phyloP scores from a whole-genome alignment of 2,888 invertebrate species.

The Sphecodes monilicornis region DNA sequence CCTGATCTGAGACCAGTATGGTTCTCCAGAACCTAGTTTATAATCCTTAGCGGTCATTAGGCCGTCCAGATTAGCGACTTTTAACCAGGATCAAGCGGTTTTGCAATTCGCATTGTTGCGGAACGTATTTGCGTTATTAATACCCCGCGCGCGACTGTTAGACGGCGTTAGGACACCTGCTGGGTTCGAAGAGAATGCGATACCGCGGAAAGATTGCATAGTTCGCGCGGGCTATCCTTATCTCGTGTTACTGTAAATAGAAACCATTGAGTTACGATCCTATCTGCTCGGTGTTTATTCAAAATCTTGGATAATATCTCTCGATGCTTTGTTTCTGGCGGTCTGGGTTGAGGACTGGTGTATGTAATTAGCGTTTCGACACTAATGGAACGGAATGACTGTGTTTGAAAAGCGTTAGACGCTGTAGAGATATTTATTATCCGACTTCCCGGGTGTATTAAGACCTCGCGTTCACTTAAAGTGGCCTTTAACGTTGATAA shows the following conservation, averaged over 20 bases:
- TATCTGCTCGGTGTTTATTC: conserved; percentile 6
- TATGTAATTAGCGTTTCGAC: conserved; percentile 1
- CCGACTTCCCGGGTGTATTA: neutral
- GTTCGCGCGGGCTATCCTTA: neutral
- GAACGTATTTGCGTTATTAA: conserved; percentile 1
- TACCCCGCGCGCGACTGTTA: neutral
- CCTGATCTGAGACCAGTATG: neutral
- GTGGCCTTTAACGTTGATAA: neutral
- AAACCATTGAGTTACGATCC: neutral
- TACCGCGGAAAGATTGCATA: conserved; percentile 1
- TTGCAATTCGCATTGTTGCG: conserved; percentile 16
- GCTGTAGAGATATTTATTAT: neutral
- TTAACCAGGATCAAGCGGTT: neutral
- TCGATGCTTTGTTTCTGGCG: neutral
- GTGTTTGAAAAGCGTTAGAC: neutral
- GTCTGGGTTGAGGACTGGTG: neutral
- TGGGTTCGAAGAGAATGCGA: neutral
- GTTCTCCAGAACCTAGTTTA: conserved; percentile 43
- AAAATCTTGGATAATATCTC: conserved; percentile 7
- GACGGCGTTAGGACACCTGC: neutral
- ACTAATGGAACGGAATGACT: neutral
- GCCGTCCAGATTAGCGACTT: conserved; percentile 18
- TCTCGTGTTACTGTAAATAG: neutral
- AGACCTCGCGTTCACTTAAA: conserved; percentile 3
- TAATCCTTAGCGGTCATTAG: conserved; percentile 45